Percentiles rank a stretch among this genome's conserved stretches.
Conservation (phyloP, 2,797 vertebrate genomes). For the Arrhamphus sclerolepis region DNA sequence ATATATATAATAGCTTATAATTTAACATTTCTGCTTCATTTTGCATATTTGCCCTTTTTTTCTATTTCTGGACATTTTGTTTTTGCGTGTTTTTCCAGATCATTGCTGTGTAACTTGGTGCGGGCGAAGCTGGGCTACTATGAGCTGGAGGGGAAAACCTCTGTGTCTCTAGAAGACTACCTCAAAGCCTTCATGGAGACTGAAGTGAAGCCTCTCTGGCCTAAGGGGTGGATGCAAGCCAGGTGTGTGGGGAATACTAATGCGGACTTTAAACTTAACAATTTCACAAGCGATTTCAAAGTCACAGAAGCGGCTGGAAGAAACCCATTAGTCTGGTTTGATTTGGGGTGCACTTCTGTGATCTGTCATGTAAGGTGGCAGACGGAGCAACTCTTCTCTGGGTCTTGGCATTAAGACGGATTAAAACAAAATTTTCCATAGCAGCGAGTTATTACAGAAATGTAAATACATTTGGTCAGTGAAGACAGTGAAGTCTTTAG, state of each 20-base stretch:
- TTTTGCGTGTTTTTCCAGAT: slow-evolving; percentile 69
- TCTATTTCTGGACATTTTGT: not conserved
- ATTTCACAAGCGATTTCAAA: no score
- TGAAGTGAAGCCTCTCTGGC: slow-evolving; percentile 96
- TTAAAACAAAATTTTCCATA: no score
- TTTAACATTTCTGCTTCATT: not conserved
- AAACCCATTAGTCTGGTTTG: no score
- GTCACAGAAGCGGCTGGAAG: no score
- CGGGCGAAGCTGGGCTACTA: slow-evolving; percentile 95
- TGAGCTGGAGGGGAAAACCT: slow-evolving; percentile 92
- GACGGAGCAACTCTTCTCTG: no score
- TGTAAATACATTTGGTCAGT: no score
- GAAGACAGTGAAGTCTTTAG: no score
- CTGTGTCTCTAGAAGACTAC: slow-evolving; percentile 91
- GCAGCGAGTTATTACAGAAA: no score
- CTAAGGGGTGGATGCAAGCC: slow-evolving; percentile 99
- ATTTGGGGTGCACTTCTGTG: no score
- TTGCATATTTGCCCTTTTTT: not conserved
- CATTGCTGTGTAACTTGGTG: slow-evolving; percentile 92
- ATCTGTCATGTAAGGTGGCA: no score
- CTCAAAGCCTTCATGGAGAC: slow-evolving; percentile 96
- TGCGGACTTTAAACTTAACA: not conserved
- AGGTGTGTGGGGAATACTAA: slow-evolving; percentile 76
- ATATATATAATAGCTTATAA: no score
- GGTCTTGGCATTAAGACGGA: no score